phyloP scores from a whole-genome alignment of 53 echinoderm and acorn worm species.

The Echinometra lucunter region DNA sequence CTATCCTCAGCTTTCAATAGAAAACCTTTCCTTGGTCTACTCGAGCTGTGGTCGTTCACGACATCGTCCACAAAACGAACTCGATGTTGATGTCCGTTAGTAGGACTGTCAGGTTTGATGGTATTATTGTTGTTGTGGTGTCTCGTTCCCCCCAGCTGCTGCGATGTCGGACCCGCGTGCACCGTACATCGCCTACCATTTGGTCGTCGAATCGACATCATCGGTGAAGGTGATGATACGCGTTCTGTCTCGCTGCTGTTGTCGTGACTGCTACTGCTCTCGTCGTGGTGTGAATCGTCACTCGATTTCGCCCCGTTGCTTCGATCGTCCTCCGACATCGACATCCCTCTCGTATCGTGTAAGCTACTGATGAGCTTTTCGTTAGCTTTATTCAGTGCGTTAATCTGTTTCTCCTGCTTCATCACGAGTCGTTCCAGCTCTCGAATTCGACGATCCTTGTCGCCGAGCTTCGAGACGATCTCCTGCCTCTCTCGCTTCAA shows the following conservation, averaged over 20 bases:
- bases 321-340: slow-evolving; percentile 49
- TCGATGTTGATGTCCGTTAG: slow-evolving; percentile 71
- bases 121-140: slow-evolving; percentile 64
- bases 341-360: slow-evolving; percentile 68
- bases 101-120: slow-evolving; percentile 27
- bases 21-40: slow-evolving; percentile 54
- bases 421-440: slow-evolving; percentile 79
- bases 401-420: slow-evolving; percentile 86
- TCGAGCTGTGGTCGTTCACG: slow-evolving; percentile 13
- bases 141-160: not conserved
- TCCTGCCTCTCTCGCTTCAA: slow-evolving; percentile 76
- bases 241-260: slow-evolving; percentile 37
- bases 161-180: slow-evolving; percentile 37
- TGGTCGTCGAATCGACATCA: slow-evolving; percentile 48
- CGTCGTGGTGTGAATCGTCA: slow-evolving; percentile 50
- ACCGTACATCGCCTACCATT: slow-evolving; percentile 70
- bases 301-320: slow-evolving; percentile 66
- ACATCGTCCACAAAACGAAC: slow-evolving; percentile 82
- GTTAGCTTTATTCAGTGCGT: slow-evolving; percentile 92
- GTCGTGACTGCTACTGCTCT: slow-evolving; percentile 20
- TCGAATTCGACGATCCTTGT: slow-evolving; percentile 74
- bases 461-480: slow-evolving; percentile 72
- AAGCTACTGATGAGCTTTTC: slow-evolving; percentile 85
- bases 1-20: slow-evolving; percentile 65
- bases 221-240: not conserved